phyloP scores from a whole-genome alignment of 2,888 invertebrate species.

The Agapetus fuscipes region DNA sequence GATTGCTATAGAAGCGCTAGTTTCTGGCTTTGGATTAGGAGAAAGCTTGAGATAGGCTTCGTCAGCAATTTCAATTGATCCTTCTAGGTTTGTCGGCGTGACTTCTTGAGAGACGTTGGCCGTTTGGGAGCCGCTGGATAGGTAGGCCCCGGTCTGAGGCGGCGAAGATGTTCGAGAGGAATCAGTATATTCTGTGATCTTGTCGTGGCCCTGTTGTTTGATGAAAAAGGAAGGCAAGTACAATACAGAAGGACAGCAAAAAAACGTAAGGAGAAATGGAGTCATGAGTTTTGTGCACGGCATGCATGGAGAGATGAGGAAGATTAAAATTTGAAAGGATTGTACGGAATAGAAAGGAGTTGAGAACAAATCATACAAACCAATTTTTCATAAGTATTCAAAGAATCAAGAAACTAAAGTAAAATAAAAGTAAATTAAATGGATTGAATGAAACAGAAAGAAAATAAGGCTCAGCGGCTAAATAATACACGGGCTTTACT shows the following conservation, averaged over 20 bases:
- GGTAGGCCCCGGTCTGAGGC: conserved; percentile 1
- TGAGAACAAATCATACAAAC: conserved; percentile 7
- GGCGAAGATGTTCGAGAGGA: conserved; percentile 6
- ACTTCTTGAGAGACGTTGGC: conserved; percentile 23
- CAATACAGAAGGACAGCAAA: conserved; percentile 6
- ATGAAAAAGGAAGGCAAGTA: conserved; percentile 12
- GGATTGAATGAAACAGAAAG: not conserved
- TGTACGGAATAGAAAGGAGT: conserved; percentile 9
- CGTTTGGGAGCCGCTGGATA: conserved; percentile 6
- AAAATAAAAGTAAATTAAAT: not conserved
- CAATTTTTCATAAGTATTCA: not conserved
- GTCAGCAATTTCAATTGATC: conserved; percentile 17
- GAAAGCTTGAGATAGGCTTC: conserved; percentile 21
- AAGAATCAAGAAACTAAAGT: not conserved
- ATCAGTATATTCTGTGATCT: conserved; percentile 15
- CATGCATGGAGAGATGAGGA: conserved; percentile 10
- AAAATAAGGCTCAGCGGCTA: no score
- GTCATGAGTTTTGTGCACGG: conserved; percentile 5
- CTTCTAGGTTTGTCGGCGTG: conserved; percentile 9
- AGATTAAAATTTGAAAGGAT: conserved; percentile 5
- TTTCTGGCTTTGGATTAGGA: conserved; percentile 20
- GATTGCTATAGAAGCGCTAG: conserved; percentile 13
- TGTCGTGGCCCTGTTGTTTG: conserved; percentile 11
- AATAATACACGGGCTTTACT: conserved; percentile 2
- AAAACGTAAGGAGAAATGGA: conserved; percentile 4